A percentile compares a stretch with the other conserved stretches of the same genome.
phyloP scores from a whole-genome alignment of 2,888 invertebrate species.

The Harmothoe impar region DNA sequence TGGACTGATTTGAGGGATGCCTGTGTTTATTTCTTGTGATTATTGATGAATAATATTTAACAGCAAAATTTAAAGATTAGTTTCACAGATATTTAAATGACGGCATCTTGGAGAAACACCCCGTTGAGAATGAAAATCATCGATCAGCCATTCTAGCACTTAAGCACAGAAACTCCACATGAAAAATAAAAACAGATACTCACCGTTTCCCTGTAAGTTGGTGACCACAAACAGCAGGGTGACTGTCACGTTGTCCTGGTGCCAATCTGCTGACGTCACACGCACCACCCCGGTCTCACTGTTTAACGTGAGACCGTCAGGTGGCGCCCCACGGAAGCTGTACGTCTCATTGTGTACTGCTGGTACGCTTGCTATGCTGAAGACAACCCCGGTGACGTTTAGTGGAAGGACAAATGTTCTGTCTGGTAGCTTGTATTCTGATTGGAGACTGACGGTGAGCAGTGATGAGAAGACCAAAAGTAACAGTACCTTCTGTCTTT shows the following conservation, averaged over 20 bases:
- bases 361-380: constrained; percentile 33
- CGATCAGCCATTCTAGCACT: too few species aligned
- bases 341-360: neutral
- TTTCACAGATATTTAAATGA: too few species aligned
- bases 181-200: neutral
- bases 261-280: neutral
- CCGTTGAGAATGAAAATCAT: too few species aligned
- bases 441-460: too few species aligned
- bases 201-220: neutral
- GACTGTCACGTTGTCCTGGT: neutral
- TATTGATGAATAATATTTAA: too few species aligned
- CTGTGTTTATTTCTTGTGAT: too few species aligned
- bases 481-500: too few species aligned
- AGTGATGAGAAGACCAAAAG: too few species aligned
- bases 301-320: neutral
- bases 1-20: too few species aligned
- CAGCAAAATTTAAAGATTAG: too few species aligned
- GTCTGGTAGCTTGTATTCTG: neutral
- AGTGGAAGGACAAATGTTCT: neutral
- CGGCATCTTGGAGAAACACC: too few species aligned
- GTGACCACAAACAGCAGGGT: neutral
- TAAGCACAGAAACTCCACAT: too few species aligned
- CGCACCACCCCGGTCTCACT: neutral
- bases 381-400: constrained; percentile 26
- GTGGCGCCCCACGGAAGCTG: neutral